phyloP scores from a whole-genome alignment of 2,113 vertebrate genomes.

The human (Homo sapiens) region GRCh38 chr4:151769001-151769500 shows the following conservation, averaged over 20 bases:
- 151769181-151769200: not conserved
- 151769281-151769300: not conserved
- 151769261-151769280: not conserved
- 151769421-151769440: too few relatives aligned
- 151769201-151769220: not conserved
- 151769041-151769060: not conserved
- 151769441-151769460: too few relatives aligned
- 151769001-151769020: not conserved
- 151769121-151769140: not conserved
- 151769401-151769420: not conserved
- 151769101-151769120: not conserved
- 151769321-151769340: not conserved
- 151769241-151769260: not conserved
- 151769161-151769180: not conserved
- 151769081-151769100: conserved; percentile 13
- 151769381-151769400: conserved; percentile 4
- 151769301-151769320: too few relatives aligned
- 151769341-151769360: not conserved
- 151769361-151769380: conserved; percentile 11
- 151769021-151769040: not conserved
- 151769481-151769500: too few relatives aligned
- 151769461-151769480: too few relatives aligned
- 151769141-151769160: not conserved
- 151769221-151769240: not conserved
- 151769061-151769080: not conserved